Evolutionary conservation across 1,140 invertebrate genomes (phyloP).

Genomic region (Sipha flava): DNA sequence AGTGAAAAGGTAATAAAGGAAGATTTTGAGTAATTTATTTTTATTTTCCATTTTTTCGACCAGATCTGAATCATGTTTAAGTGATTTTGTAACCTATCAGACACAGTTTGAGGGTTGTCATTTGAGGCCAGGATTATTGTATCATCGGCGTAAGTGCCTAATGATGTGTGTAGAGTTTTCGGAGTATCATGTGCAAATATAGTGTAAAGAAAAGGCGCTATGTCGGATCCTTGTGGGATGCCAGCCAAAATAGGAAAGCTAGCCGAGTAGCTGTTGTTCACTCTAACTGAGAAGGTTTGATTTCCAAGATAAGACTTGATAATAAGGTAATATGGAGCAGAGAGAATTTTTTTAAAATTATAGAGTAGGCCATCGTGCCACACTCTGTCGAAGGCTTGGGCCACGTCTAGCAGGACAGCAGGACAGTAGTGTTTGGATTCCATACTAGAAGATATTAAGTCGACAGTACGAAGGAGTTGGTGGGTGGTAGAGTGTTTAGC

Average conservation of each 20-base stretch:
- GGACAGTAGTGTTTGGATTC: slow-evolving; percentile 34
- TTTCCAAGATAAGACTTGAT: slow-evolving; percentile 10
- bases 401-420: too few species aligned
- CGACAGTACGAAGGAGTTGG: slow-evolving; percentile 35
- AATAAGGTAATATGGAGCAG: too few species aligned
- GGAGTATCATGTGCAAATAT: too few species aligned
- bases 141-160: too few species aligned
- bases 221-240: not conserved
- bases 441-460: slow-evolving; percentile 24
- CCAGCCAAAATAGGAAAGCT: not conserved
- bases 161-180: not conserved
- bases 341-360: not conserved
- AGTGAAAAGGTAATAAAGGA: too few species aligned
- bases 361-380: slow-evolving; percentile 40
- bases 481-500: slow-evolving; percentile 39
- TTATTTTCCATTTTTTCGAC: too few species aligned
- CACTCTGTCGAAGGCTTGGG: too few species aligned
- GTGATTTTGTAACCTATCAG: too few species aligned
- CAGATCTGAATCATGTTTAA: too few species aligned
- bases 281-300: not conserved
- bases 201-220: slow-evolving; percentile 15
- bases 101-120: too few species aligned
- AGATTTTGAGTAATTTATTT: too few species aligned
- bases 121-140: too few species aligned
- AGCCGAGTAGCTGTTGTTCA: not conserved